Evolutionary conservation across 2,888 invertebrate genomes (phyloP).

Genomic region (Anodontia alba): DNA sequence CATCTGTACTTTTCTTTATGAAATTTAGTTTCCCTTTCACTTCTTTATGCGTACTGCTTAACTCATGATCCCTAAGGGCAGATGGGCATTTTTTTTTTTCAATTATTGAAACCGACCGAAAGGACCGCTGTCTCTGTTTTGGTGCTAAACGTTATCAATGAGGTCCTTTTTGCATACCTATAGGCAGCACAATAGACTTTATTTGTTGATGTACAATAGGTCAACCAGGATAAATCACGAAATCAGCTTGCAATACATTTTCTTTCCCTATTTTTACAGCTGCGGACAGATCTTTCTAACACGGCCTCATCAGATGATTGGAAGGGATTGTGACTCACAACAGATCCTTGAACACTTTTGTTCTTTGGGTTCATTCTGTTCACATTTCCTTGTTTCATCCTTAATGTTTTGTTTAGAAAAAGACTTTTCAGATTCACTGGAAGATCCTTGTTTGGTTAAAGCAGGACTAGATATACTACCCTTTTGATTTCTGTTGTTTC

Average conservation of each 20-base stretch:
- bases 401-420: background rate
- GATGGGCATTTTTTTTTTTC: slow-evolving; percentile 17
- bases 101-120: background rate
- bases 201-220: slow-evolving; percentile 18
- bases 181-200: background rate
- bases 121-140: slow-evolving; percentile 5
- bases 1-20: slow-evolving; percentile 8
- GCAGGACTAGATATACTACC: background rate
- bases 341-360: background rate
- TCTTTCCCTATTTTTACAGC: background rate
- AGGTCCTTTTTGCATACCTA: background rate
- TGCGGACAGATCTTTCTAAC: background rate
- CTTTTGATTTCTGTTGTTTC: background rate
- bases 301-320: background rate
- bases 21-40: slow-evolving; percentile 2
- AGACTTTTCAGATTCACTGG: background rate
- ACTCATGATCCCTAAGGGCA: slow-evolving; percentile 6
- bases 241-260: background rate
- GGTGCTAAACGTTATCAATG: slow-evolving; percentile 10
- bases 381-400: background rate
- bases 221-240: slow-evolving; percentile 2
- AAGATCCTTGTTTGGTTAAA: background rate
- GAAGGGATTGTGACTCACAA: background rate
- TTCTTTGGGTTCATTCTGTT: background rate
- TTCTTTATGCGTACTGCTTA: slow-evolving; percentile 9